Conservation (phyloP, 2,113 vertebrate species). For the Ia io region DNA sequence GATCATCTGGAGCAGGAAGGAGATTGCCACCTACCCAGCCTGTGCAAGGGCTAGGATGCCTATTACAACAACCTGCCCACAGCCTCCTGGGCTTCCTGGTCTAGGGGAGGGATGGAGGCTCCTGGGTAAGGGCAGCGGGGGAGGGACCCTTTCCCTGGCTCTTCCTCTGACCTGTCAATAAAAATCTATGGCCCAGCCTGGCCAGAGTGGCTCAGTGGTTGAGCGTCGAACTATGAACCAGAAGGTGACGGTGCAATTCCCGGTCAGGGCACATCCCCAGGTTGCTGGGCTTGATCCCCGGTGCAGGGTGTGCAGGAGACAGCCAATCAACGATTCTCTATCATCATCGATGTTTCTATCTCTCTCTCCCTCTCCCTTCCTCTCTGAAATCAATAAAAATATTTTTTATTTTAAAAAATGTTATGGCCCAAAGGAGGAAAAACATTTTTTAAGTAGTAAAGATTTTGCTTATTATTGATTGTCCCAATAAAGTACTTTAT, state of each 20-base stretch:
- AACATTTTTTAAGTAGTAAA: not conserved
- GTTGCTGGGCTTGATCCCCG: too few species aligned
- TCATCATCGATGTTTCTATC: too few species aligned
- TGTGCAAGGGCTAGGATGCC: conserved; percentile 83
- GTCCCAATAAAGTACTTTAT: not conserved
- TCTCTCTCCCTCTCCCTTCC: too few species aligned
- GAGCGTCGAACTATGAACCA: too few species aligned
- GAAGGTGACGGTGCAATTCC: too few species aligned
- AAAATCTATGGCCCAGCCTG: conserved; percentile 23
- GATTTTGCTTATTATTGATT: not conserved
- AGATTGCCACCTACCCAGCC: conserved; percentile 84
- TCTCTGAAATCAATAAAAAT: too few species aligned
- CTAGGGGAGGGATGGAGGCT: not conserved
- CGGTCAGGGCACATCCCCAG: too few species aligned
- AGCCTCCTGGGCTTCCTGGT: not conserved
- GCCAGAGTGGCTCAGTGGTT: too few species aligned
- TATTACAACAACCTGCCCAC: conserved; percentile 62
- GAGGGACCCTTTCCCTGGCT: not conserved
- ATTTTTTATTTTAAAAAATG: too few species aligned
- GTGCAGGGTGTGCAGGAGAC: too few species aligned
- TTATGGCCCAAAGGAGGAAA: too few species aligned
- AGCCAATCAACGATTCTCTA: too few species aligned
- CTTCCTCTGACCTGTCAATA: conserved; percentile 47
- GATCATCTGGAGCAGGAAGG: conserved; percentile 78
- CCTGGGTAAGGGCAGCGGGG: not conserved